These are phyloP conservation scores for Chaetogeoica ovagalla DNA, from an alignment of 2,888 invertebrate genomes.

Conservation along the genomic window DNA sequence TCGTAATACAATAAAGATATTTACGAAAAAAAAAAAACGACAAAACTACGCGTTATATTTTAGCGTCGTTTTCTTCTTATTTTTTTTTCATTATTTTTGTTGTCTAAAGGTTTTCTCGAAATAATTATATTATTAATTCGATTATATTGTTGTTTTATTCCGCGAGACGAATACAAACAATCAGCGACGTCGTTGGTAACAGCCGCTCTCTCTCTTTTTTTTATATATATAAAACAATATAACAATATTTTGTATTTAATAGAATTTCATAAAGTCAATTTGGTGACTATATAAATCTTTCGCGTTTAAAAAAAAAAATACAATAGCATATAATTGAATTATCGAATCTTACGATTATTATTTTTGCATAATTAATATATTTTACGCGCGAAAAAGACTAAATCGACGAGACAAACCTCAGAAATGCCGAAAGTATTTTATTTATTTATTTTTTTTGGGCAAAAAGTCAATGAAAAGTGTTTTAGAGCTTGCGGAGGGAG, in stretches of 20 bases:
- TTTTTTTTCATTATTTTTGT: too few relatives aligned
- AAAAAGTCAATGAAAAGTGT: too few relatives aligned
- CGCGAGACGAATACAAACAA: constrained; percentile 27
- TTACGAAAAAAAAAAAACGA: too few relatives aligned
- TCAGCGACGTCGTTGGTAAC: neutral
- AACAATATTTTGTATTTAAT: neutral
- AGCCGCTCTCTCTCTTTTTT: neutral
- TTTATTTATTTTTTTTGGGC: too few relatives aligned
- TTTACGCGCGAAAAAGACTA: too few relatives aligned
- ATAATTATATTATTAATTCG: constrained; percentile 10
- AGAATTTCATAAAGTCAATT: constrained; percentile 16
- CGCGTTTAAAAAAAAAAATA: constrained; percentile 1
- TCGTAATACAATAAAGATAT: too few relatives aligned
- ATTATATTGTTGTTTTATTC: constrained; percentile 22
- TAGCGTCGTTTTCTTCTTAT: too few relatives aligned
- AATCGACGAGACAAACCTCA: neutral
- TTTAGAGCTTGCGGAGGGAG: too few relatives aligned
- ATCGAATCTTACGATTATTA: constrained; percentile 21
- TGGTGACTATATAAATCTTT: neutral
- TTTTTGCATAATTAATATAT: constrained; percentile 12
- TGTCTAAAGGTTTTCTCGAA: too few relatives aligned
- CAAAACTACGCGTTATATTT: too few relatives aligned
- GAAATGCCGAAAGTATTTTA: neutral
- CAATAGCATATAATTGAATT: constrained; percentile 11
- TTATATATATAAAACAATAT: too few relatives aligned